Evolutionary conservation across 2,797 vertebrate genomes (phyloP).

Genomic region (Acanthornis magna): DNA sequence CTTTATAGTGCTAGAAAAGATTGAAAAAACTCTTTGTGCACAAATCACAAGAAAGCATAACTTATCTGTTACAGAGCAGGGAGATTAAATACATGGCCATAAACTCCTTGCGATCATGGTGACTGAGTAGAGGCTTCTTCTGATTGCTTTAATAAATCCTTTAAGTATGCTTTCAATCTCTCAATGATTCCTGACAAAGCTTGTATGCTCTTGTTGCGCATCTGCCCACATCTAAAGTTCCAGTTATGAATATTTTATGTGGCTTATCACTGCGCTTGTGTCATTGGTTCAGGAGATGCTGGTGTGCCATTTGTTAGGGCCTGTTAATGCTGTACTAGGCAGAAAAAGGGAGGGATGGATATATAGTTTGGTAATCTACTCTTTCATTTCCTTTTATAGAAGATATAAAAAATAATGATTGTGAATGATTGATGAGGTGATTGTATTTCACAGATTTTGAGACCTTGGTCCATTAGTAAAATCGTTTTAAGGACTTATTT

Average conservation of each 20-base stretch:
- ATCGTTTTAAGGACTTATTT: conserved; percentile 34
- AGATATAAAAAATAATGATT: conserved; percentile 65
- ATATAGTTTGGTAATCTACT: conserved; percentile 42
- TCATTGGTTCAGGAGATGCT: conserved; percentile 20
- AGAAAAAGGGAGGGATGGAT: conserved; percentile 15
- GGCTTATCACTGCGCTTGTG: conserved; percentile 53
- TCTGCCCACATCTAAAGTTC: conserved; percentile 66
- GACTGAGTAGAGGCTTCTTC: conserved; percentile 53
- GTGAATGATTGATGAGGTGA: conserved; percentile 73
- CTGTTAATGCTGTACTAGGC: conserved; percentile 58
- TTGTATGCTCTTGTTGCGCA: conserved; percentile 62
- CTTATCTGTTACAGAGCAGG: conserved; percentile 63
- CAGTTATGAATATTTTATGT: conserved; percentile 71
- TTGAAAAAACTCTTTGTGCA: conserved; percentile 71
- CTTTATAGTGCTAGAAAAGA: conserved; percentile 48
- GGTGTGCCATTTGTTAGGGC: conserved; percentile 32
- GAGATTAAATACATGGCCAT: conserved; percentile 72
- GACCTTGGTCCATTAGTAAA: conserved; percentile 65
- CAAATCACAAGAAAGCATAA: conserved; percentile 70
- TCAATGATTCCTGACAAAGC: conserved; percentile 69
- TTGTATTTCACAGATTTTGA: conserved; percentile 71
- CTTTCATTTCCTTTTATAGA: conserved; percentile 64
- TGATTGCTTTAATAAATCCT: conserved; percentile 78
- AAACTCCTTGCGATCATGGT: conserved; percentile 73
- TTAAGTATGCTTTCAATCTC: conserved; percentile 72